Evolutionary conservation across 2,888 invertebrate genomes (phyloP).

Genomic region (Monopis laevigella): DNA sequence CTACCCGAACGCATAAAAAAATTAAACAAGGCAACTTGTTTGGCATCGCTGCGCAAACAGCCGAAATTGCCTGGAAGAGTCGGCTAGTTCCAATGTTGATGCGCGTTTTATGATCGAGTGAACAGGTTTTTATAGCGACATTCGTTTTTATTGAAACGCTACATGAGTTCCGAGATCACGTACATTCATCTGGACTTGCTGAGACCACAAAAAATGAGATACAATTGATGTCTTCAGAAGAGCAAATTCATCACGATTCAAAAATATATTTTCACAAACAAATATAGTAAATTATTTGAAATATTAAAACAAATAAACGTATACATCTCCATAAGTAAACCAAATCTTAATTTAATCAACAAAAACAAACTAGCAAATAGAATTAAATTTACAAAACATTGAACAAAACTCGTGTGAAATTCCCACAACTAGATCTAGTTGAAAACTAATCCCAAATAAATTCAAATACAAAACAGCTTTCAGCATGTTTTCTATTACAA

Average conservation of each 20-base stretch:
- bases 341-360: too few relatives aligned
- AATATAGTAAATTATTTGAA: too few relatives aligned
- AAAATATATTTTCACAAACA: too few relatives aligned
- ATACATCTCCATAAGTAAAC: too few relatives aligned
- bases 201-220: too few relatives aligned
- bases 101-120: background rate
- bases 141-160: background rate
- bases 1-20: background rate
- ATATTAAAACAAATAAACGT: too few relatives aligned
- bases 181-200: too few relatives aligned
- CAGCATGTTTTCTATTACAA: constrained; percentile 11
- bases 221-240: too few relatives aligned
- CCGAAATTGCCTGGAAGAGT: constrained; percentile 6
- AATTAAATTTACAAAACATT: too few relatives aligned
- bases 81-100: constrained; percentile 4
- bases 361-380: too few relatives aligned
- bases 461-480: constrained; percentile 10
- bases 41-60: background rate
- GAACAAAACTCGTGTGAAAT: constrained; percentile 4
- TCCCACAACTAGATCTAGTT: constrained; percentile 8
- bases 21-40: constrained; percentile 1
- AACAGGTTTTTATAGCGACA: constrained; percentile 1
- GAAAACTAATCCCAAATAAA: constrained; percentile 12
- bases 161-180: too few relatives aligned
- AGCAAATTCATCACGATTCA: too few relatives aligned